phyloP scores from a whole-genome alignment of 2,113 vertebrate genomes.

The Agapornis roseicollis region DNA sequence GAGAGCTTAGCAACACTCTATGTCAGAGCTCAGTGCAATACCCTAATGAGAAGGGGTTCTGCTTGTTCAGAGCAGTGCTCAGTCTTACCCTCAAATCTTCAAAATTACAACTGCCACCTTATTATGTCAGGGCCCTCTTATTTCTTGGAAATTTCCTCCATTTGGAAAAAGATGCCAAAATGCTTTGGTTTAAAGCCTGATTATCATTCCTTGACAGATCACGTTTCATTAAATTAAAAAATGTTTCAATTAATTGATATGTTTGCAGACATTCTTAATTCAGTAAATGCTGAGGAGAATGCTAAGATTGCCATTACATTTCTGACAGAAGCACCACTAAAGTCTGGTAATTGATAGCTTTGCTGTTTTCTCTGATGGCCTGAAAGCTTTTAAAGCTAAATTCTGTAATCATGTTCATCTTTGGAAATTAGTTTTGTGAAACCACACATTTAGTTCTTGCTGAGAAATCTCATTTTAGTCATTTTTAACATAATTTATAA shows the following conservation, averaged over 20 bases:
- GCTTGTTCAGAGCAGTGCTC: background rate
- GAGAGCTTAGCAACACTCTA: background rate
- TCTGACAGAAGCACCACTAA: constrained; percentile 70
- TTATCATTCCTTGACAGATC: constrained; percentile 66
- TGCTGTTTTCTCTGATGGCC: constrained; percentile 75
- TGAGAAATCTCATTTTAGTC: constrained; percentile 80
- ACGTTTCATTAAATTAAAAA: constrained; percentile 78
- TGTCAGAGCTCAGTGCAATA: background rate
- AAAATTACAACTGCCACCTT: background rate
- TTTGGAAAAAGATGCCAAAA: background rate
- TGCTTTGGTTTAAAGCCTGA: constrained; percentile 46
- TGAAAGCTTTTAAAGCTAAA: constrained; percentile 80
- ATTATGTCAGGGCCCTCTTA: background rate
- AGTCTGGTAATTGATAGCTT: constrained; percentile 77
- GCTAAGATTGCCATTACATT: constrained; percentile 77
- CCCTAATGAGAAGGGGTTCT: background rate
- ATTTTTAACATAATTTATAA: constrained; percentile 80
- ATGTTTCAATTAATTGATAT: constrained; percentile 75
- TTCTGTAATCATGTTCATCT: constrained; percentile 76
- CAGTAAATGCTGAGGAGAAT: constrained; percentile 72
- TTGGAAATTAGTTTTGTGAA: constrained; percentile 80
- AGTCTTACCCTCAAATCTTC: background rate
- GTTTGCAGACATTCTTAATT: constrained; percentile 78
- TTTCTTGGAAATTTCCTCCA: background rate
- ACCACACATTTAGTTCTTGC: constrained; percentile 78